Evolutionary conservation across 2,888 invertebrate species (phyloP).

Genomic region (Hirudinaria manillensis): DNA sequence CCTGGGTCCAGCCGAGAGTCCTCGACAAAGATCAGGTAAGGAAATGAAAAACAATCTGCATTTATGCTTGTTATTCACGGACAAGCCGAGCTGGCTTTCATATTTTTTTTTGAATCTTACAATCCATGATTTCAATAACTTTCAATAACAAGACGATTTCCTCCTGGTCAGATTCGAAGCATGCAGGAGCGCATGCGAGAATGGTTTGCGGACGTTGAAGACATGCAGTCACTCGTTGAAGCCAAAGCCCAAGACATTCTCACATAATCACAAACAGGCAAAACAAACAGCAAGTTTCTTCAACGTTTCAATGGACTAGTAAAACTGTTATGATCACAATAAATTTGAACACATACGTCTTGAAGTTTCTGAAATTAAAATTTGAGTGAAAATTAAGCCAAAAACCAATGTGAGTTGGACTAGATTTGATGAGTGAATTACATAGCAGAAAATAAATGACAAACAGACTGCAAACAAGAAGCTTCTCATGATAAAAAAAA

Average conservation of each 20-base stretch:
- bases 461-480: too few relatives aligned
- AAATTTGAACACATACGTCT: too few relatives aligned
- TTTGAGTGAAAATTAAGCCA: too few relatives aligned
- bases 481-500: too few relatives aligned
- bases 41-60: not conserved
- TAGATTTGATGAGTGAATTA: too few relatives aligned
- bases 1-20: slow-evolving; percentile 79
- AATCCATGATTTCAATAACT: not conserved
- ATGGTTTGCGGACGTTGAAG: slow-evolving; percentile 70
- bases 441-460: too few relatives aligned
- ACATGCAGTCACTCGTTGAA: slow-evolving; percentile 69
- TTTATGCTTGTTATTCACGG: not conserved
- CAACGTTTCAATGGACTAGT: too few relatives aligned
- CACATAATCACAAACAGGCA: slow-evolving; percentile 54
- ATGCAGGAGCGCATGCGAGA: slow-evolving; percentile 68
- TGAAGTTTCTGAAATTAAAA: too few relatives aligned
- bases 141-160: not conserved
- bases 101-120: not conserved
- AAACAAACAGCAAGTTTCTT: too few relatives aligned
- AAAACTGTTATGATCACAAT: too few relatives aligned
- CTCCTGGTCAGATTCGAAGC: slow-evolving; percentile 35
- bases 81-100: not conserved
- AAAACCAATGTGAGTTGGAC: too few relatives aligned
- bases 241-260: slow-evolving; percentile 72
- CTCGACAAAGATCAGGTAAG: slow-evolving; percentile 63